phyloP scores from a whole-genome alignment of 2,113 vertebrate genomes.

The Talpa occidentalis region DNA sequence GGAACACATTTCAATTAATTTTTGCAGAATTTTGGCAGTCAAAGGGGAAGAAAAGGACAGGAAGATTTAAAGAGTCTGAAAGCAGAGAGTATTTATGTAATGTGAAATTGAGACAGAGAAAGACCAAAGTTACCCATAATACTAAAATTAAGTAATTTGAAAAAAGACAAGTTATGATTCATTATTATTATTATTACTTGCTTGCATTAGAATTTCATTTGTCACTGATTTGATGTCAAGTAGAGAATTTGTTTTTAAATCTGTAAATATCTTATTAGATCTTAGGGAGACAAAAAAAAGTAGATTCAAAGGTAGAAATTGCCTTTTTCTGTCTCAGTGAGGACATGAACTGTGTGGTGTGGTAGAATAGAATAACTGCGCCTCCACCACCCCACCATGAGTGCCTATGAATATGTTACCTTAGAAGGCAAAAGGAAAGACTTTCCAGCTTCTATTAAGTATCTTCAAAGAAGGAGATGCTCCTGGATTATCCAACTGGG shows the following conservation, averaged over 20 bases:
- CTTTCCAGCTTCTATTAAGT: neutral
- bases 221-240: neutral
- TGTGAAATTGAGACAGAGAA: neutral
- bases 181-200: neutral
- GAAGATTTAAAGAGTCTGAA: neutral
- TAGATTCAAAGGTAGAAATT: neutral
- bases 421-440: neutral
- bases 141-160: conserved; percentile 34
- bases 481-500: neutral
- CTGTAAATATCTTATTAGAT: neutral
- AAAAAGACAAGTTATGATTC: neutral
- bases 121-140: neutral
- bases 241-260: neutral
- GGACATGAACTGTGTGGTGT: neutral
- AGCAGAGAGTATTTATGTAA: neutral
- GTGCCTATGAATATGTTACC: neutral
- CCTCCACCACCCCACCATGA: neutral
- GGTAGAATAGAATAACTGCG: neutral
- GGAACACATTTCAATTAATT: neutral
- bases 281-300: neutral
- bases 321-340: neutral
- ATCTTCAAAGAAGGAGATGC: neutral
- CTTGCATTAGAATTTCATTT: conserved; percentile 34
- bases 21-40: neutral
- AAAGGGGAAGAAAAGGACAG: neutral